Conservation (phyloP, 2,113 vertebrate genomes). For the Nothocercus nigrocapillus region DNA sequence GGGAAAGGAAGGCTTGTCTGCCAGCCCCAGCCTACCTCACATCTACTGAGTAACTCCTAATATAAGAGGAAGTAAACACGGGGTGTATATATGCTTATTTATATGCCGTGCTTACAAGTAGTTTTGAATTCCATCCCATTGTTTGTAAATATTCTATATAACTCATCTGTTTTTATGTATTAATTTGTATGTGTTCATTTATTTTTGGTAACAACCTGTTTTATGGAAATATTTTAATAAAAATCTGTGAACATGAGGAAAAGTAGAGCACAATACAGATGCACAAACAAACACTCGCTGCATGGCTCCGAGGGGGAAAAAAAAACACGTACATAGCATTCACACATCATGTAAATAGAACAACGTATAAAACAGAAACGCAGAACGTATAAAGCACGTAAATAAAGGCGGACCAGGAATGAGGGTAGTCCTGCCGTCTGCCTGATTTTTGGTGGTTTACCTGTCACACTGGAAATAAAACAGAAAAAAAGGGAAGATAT, state of each 20-base stretch:
- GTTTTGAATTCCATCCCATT: conserved; percentile 68
- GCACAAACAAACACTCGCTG: conserved; percentile 70
- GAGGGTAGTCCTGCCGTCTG: neutral
- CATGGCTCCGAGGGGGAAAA: conserved; percentile 34
- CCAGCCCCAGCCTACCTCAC: conserved; percentile 21
- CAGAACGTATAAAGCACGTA: neutral
- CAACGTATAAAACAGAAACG: neutral
- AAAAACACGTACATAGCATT: conserved; percentile 53
- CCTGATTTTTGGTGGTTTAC: neutral
- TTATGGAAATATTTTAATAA: conserved; percentile 77
- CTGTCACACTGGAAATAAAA: fast-evolving
- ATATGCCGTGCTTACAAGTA: conserved; percentile 58
- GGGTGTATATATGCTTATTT: conserved; percentile 56
- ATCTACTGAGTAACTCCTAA: conserved; percentile 42
- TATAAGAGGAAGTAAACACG: conserved; percentile 20
- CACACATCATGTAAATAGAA: conserved; percentile 65
- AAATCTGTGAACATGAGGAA: conserved; percentile 78
- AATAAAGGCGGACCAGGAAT: neutral
- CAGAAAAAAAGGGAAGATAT: fast-evolving
- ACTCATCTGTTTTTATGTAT: conserved; percentile 75
- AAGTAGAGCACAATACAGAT: conserved; percentile 72
- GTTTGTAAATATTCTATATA: conserved; percentile 78
- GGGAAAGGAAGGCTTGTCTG: neutral
- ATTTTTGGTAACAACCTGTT: conserved; percentile 75
- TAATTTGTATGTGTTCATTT: conserved; percentile 76